phyloP scores from a whole-genome alignment of 2,888 invertebrate species.

The Aproaerema taeniolella region DNA sequence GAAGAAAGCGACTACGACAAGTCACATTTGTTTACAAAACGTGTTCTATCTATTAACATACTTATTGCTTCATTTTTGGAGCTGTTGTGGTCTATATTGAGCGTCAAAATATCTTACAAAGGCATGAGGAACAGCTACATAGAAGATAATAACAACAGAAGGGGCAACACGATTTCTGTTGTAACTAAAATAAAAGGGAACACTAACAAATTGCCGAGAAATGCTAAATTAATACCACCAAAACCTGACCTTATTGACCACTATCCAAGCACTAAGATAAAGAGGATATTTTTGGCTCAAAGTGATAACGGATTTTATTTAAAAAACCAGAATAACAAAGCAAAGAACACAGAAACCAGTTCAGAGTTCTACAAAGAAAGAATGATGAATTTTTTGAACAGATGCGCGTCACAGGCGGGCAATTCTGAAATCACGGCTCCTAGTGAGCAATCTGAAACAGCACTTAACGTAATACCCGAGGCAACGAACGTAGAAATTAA shows the following conservation, averaged over 20 bases:
- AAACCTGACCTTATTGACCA: constrained; percentile 75
- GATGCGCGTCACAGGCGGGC: constrained; percentile 53
- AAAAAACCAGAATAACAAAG: constrained; percentile 65
- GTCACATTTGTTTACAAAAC: constrained; percentile 51
- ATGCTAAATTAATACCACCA: constrained; percentile 54
- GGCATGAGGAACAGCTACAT: constrained; percentile 80
- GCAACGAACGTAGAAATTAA: constrained; percentile 21
- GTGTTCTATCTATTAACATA: constrained; percentile 77
- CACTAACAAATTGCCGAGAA: constrained; percentile 50
- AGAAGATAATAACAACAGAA: constrained; percentile 66
- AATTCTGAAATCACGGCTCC: constrained; percentile 49
- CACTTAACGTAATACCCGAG: constrained; percentile 52
- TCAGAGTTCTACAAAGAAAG: constrained; percentile 67
- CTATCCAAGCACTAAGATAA: constrained; percentile 73
- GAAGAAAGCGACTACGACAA: constrained; percentile 34
- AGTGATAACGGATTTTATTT: constrained; percentile 61
- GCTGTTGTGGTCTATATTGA: constrained; percentile 78
- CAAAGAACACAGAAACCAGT: constrained; percentile 58
- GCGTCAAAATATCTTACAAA: constrained; percentile 76
- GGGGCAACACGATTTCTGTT: constrained; percentile 71
- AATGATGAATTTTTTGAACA: constrained; percentile 63
- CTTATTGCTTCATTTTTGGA: constrained; percentile 77
- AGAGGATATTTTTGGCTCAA: constrained; percentile 67
- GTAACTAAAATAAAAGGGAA: constrained; percentile 76
- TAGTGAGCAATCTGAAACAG: constrained; percentile 50